These are phyloP conservation scores for Cyprinus carpio DNA, from an alignment of 2,113 vertebrate genomes.

Conservation along the genomic window DNA sequence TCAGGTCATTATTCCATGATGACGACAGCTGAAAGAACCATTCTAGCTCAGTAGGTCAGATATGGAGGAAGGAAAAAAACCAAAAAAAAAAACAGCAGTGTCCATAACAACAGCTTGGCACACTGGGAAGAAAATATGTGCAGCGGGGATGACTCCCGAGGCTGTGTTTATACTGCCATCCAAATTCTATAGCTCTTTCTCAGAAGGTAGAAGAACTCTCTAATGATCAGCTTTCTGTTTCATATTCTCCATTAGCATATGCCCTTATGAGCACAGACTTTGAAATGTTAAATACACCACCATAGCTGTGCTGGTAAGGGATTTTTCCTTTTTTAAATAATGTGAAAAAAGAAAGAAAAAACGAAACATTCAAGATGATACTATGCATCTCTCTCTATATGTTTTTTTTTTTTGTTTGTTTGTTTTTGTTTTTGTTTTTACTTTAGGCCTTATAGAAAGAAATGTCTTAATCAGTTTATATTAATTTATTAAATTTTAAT, in stretches of 20 bases:
- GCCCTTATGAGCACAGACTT: slow-evolving; percentile 18
- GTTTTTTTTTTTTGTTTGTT: too few relatives aligned
- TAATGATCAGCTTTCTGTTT: not conserved
- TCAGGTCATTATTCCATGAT: not conserved
- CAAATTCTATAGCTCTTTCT: not conserved
- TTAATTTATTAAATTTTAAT: too few relatives aligned
- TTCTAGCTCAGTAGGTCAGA: slow-evolving; percentile 61
- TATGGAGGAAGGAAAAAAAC: too few relatives aligned
- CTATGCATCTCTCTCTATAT: not conserved
- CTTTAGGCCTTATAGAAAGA: too few relatives aligned
- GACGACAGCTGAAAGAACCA: slow-evolving; percentile 5
- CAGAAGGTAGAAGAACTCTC: not conserved
- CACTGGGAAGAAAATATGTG: too few relatives aligned
- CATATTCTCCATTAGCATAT: slow-evolving; percentile 16
- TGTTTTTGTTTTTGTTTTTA: too few relatives aligned
- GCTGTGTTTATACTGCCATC: not conserved
- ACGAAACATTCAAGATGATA: too few relatives aligned
- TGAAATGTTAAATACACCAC: slow-evolving; percentile 22
- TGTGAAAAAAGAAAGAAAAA: not conserved
- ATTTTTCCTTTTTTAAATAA: not conserved
- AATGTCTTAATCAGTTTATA: too few relatives aligned
- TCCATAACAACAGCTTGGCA: too few relatives aligned
- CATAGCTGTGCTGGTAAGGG: not conserved
- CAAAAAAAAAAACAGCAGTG: too few relatives aligned
- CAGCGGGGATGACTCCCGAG: too few relatives aligned